Evolutionary conservation across 2,888 invertebrate genomes (phyloP).

Genomic region (Ischnura elegans): DNA sequence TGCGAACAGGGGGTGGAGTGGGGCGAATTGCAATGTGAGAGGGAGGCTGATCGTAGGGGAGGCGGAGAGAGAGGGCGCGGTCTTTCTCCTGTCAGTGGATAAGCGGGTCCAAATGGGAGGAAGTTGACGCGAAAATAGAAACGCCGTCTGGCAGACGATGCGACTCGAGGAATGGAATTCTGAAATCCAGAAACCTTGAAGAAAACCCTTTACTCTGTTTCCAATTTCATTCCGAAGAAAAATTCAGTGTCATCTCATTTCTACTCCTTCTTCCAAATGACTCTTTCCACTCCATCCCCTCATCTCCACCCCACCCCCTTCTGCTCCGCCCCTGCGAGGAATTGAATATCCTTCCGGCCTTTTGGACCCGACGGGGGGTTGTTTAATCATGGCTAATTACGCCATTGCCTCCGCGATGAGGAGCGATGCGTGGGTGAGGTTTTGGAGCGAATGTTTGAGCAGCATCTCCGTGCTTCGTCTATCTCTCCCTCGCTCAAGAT

Average conservation of each 20-base stretch:
- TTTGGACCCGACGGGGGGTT: conserved; percentile 5
- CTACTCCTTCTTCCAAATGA: neutral
- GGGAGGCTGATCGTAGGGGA: neutral
- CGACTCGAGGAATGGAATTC: neutral
- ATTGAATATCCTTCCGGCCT: neutral
- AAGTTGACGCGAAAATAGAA: conserved; percentile 13
- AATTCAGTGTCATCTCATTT: neutral
- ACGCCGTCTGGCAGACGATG: neutral
- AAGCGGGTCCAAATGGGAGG: neutral
- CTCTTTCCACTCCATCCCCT: neutral
- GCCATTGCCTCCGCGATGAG: neutral
- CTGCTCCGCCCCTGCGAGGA: neutral
- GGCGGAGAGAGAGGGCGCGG: neutral
- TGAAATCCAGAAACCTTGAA: neutral
- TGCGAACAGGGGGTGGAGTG: neutral
- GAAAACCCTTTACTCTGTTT: conserved; percentile 24
- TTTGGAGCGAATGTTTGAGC: neutral
- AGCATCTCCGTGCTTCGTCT: neutral
- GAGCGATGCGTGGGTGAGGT: neutral
- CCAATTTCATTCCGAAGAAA: conserved; percentile 31
- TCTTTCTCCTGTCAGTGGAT: neutral
- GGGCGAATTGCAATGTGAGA: neutral
- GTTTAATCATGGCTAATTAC: conserved; percentile 31
- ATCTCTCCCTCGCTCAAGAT: neutral
- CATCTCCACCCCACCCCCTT: neutral